phyloP scores from a whole-genome alignment of 2,113 vertebrate genomes.

The Shinisaurus crocodilurus region DNA sequence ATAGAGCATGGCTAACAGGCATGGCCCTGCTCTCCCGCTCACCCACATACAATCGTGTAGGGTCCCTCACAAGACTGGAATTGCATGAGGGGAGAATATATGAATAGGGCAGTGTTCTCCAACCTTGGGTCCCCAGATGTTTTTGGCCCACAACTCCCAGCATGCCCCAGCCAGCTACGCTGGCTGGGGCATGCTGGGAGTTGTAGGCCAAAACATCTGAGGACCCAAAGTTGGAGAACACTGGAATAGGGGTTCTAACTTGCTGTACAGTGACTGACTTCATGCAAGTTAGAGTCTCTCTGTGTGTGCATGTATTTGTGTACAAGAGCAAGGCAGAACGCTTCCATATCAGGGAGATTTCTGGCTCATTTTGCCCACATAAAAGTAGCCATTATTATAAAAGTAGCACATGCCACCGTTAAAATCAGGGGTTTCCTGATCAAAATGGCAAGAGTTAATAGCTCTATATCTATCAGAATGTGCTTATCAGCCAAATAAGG shows the following conservation, averaged over 20 bases:
- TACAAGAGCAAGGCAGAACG: not conserved
- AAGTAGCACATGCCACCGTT: not conserved
- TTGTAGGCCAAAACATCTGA: no score
- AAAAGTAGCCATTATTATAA: not conserved
- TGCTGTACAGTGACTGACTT: not conserved
- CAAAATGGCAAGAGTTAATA: not conserved
- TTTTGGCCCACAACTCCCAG: no score
- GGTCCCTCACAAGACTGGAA: no score
- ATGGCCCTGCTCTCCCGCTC: not conserved
- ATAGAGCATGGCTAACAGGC: no score
- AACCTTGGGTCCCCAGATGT: no score
- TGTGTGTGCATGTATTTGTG: not conserved
- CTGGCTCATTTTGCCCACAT: not conserved
- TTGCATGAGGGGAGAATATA: no score
- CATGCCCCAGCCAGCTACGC: no score
- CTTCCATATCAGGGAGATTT: not conserved
- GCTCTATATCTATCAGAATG: not conserved
- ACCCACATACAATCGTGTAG: no score
- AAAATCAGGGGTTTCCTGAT: not conserved
- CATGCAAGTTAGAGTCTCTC: not conserved
- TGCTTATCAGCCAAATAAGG: not conserved
- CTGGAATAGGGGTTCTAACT: not conserved
- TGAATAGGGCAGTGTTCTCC: no score
- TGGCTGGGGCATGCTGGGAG: no score
- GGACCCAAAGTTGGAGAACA: no score